Conservation (phyloP, 1,140 invertebrate genomes). For the Drosophila parabipectinata region DNA sequence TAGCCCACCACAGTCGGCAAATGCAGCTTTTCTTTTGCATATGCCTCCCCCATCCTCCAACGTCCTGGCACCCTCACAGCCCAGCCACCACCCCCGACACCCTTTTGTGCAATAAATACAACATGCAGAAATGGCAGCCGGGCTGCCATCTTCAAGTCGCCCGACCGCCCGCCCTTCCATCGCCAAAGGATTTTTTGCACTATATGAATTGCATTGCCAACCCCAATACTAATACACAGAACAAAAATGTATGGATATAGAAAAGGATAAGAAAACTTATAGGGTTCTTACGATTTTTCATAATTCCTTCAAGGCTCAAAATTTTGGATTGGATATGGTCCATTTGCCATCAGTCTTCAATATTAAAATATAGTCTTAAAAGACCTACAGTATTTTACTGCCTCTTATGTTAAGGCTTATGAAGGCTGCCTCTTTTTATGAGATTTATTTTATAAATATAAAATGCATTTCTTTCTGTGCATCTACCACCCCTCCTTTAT, state of each 20-base stretch:
- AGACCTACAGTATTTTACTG: no score
- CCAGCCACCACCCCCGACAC: slow-evolving; percentile 1
- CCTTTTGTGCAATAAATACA: slow-evolving; percentile 74
- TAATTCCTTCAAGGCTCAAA: no score
- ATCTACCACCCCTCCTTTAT: not conserved
- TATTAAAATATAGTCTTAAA: no score
- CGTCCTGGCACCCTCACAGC: not conserved
- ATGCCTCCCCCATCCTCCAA: not conserved
- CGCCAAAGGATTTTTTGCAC: slow-evolving; percentile 29
- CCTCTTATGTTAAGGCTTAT: no score
- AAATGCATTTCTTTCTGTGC: slow-evolving; percentile 7
- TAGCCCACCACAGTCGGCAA: slow-evolving; percentile 51
- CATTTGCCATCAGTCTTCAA: no score
- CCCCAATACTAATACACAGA: slow-evolving; percentile 4
- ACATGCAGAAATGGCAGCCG: slow-evolving; percentile 66
- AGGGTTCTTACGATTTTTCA: no score
- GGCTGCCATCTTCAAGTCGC: slow-evolving; percentile 70
- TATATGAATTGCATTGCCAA: slow-evolving; percentile 47
- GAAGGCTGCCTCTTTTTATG: no score
- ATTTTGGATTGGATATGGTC: no score
- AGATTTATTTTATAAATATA: no score
- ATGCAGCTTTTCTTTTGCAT: slow-evolving; percentile 59
- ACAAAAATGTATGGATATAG: not conserved
- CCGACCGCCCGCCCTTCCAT: slow-evolving; percentile 18
- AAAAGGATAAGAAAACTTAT: no score